A percentile compares a stretch with the other conserved stretches of the same genome.
These are phyloP conservation scores for Toxotes jaculatrix DNA, from an alignment of 2,113 vertebrate species.

Conservation along the genomic window DNA sequence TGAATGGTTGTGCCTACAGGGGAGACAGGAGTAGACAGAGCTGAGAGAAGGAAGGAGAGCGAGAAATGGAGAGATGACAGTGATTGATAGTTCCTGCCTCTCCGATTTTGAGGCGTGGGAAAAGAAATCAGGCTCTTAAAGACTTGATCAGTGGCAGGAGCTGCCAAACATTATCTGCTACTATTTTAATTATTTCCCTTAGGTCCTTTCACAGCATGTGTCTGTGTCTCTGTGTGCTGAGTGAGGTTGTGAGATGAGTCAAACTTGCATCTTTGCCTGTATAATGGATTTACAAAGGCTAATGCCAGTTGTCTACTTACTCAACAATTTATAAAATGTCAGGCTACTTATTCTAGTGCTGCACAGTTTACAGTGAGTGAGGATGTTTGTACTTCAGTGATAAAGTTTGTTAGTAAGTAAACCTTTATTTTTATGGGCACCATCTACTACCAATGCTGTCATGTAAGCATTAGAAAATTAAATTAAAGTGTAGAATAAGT, in stretches of 20 bases:
- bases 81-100: slow-evolving; percentile 67
- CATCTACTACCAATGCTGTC: too few species aligned
- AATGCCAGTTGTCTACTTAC: slow-evolving; percentile 22
- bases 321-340: slow-evolving; percentile 2
- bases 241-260: slow-evolving; percentile 12
- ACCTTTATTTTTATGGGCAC: not conserved
- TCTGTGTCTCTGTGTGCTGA: slow-evolving; percentile 13
- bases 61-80: slow-evolving; percentile 55
- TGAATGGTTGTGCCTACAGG: slow-evolving; percentile 68
- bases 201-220: slow-evolving; percentile 37
- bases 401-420: not conserved
- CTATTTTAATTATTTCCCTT: slow-evolving; percentile 55
- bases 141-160: slow-evolving; percentile 42
- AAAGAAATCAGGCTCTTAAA: slow-evolving; percentile 42
- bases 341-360: slow-evolving; percentile 10
- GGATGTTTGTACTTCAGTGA: slow-evolving; percentile 11
- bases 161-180: slow-evolving; percentile 35
- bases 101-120: slow-evolving; percentile 61
- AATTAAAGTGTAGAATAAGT: not conserved
- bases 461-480: not conserved
- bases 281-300: slow-evolving; percentile 34
- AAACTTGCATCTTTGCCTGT: slow-evolving; percentile 20
- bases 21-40: slow-evolving; percentile 68
- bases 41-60: slow-evolving; percentile 40
- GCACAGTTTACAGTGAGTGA: not conserved